Base-by-base conservation (phyloP, 1,140 invertebrate genomes). In the Drosophila repletoides region DNA sequence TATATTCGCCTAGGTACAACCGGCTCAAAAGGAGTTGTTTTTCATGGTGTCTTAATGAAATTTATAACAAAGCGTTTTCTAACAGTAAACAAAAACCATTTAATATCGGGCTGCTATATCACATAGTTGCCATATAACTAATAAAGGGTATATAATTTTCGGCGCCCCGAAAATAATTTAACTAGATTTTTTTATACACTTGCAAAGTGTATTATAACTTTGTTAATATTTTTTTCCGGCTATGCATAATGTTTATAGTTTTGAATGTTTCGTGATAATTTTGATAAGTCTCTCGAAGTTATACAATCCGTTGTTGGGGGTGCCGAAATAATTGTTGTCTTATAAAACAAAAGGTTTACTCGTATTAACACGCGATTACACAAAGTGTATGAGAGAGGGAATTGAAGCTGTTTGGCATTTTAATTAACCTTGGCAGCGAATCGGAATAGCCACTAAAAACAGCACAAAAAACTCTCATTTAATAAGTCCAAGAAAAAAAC, bases 341-440 rank as follows among this genome's bases (percentile, higher is more conserved):
- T 63, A 74, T 80, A 75, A 80, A 53, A 71, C 65, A 79, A 80
- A 71, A 61, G 71, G n/a, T n/a, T n/a, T n/a, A n/a, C n/a, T 51
- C 59, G 33, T 74, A 67, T 63, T 71, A 77, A 40, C 79, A 83
- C 79, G 79, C 79, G 79, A 84, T 83, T 84, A 67, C 79, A 77
- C 51, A 76, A 83, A 63, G 17, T 7, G 34, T 19, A 31, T 24
- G 34, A 40, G 40, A 61, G 49, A 41, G 36, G 17, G 21, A 14
- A 12, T 33, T 61, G 38, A 76, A 66, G 70, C 70, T 84, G 80
- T 45, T 73, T 72, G 79, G 79, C 75, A 84, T 86, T 84, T 84
- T 84, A 84, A 84, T 84, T 86, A 84, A 84, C 79, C 79, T 84
- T 84, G 79, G 79, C 79, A 84, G 80, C 80, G 75, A 84, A 86